These are phyloP conservation scores for Lepidiolamprologus cunningtoni DNA, from an alignment of 2,113 vertebrate genomes.

Conservation along the genomic window DNA sequence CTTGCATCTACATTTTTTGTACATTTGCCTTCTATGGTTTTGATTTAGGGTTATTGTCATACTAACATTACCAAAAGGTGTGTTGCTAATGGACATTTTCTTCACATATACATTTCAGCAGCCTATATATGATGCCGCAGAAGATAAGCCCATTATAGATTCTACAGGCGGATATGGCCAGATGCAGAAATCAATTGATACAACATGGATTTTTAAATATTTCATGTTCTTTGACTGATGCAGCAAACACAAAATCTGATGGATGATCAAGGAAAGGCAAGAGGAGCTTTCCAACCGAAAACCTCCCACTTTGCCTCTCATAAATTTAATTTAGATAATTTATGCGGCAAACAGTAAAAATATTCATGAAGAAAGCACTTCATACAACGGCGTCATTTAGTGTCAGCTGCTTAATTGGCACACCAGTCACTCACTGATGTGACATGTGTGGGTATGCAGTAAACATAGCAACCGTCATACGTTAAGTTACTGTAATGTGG, in stretches of 20 bases:
- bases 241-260: background rate
- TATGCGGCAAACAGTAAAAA: background rate
- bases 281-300: background rate
- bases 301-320: background rate
- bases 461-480: background rate
- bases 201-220: background rate
- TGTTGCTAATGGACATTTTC: background rate
- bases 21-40: background rate
- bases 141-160: background rate
- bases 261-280: background rate
- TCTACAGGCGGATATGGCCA: background rate
- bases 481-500: slow-evolving; percentile 1
- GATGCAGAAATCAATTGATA: background rate
- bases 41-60: background rate
- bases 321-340: background rate
- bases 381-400: background rate
- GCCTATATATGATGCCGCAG: background rate
- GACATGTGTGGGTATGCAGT: slow-evolving; percentile 1
- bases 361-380: background rate
- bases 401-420: background rate
- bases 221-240: background rate
- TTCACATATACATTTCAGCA: background rate
- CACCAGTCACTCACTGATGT: background rate
- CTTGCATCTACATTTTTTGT: background rate
- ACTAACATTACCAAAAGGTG: background rate